Evolutionary conservation across 2,888 invertebrate genomes (phyloP).

Genomic region (Agrotis ipsilon): DNA sequence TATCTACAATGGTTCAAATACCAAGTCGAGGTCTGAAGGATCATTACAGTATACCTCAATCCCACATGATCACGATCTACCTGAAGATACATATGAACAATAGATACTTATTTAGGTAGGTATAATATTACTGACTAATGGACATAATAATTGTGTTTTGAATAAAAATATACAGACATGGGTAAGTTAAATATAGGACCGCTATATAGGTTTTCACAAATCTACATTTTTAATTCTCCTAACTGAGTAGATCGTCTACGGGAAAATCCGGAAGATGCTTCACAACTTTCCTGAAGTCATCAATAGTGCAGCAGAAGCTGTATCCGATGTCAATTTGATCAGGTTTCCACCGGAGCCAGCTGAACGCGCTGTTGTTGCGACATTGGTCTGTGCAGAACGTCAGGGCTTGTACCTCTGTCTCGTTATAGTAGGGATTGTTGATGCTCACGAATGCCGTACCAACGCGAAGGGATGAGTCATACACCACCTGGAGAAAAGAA

Average conservation of each 20-base stretch:
- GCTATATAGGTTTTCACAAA: too few species aligned
- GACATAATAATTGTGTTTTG: too few species aligned
- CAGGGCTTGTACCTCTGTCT: constrained; percentile 78
- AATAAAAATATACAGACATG: too few species aligned
- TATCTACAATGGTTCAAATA: background rate
- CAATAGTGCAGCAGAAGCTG: constrained; percentile 92
- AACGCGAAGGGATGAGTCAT: constrained; percentile 85
- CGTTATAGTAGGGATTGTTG: constrained; percentile 92
- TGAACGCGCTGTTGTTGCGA: constrained; percentile 90
- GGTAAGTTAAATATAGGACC: too few species aligned
- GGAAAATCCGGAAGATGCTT: constrained; percentile 89
- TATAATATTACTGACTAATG: background rate
- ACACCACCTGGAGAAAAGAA: constrained; percentile 83
- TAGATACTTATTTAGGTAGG: background rate
- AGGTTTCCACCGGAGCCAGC: constrained; percentile 91
- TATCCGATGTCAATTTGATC: constrained; percentile 89
- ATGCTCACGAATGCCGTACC: constrained; percentile 92
- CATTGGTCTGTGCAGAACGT: constrained; percentile 90
- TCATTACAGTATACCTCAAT: too few species aligned
- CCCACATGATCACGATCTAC: too few species aligned
- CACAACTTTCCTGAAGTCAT: constrained; percentile 89
- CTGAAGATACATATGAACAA: too few species aligned
- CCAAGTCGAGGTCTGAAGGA: background rate
- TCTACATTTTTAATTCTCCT: constrained; percentile 3
- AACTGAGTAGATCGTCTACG: constrained; percentile 82